Percentiles rank a stretch among this genome's conserved stretches.
Evolutionary conservation across 2,888 invertebrate genomes (phyloP).

Genomic region (Electrophaes corylata): DNA sequence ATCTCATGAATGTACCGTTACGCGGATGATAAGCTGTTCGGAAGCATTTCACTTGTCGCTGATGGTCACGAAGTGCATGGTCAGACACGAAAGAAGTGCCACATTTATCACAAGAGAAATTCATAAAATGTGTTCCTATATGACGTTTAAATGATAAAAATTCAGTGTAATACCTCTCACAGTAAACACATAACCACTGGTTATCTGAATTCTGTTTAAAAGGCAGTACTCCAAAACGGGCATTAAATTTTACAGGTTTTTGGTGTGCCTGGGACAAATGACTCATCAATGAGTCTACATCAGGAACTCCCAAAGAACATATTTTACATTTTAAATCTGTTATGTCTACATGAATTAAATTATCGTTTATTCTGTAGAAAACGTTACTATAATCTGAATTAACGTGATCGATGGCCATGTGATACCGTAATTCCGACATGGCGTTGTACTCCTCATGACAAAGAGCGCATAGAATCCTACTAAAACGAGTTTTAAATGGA

Average conservation of each 20-base stretch:
- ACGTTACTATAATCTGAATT: slow-evolving; percentile 71
- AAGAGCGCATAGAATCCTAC: slow-evolving; percentile 73
- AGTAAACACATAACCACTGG: slow-evolving; percentile 70
- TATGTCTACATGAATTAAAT: slow-evolving; percentile 74
- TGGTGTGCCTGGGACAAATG: slow-evolving; percentile 69
- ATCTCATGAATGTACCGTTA: slow-evolving; percentile 66
- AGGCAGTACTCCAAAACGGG: slow-evolving; percentile 71
- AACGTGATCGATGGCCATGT: slow-evolving; percentile 66
- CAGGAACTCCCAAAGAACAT: slow-evolving; percentile 59
- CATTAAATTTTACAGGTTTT: slow-evolving; percentile 70
- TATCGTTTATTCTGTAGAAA: slow-evolving; percentile 74
- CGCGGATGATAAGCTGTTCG: slow-evolving; percentile 71
- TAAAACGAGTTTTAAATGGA: slow-evolving; percentile 75
- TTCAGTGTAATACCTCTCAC: slow-evolving; percentile 60
- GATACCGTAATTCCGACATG: slow-evolving; percentile 61
- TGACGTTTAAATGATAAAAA: slow-evolving; percentile 73
- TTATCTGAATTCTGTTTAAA: slow-evolving; percentile 64
- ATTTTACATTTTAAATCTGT: slow-evolving; percentile 73
- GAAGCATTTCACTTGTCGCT: slow-evolving; percentile 73
- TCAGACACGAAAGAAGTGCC: slow-evolving; percentile 73
- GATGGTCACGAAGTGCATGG: slow-evolving; percentile 70
- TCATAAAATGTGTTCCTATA: slow-evolving; percentile 72
- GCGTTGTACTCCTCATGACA: slow-evolving; percentile 70
- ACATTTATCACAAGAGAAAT: slow-evolving; percentile 73
- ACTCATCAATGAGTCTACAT: slow-evolving; percentile 67